phyloP scores from a whole-genome alignment of 2,888 invertebrate genomes.

The Mongoloraphidia duomilia region DNA sequence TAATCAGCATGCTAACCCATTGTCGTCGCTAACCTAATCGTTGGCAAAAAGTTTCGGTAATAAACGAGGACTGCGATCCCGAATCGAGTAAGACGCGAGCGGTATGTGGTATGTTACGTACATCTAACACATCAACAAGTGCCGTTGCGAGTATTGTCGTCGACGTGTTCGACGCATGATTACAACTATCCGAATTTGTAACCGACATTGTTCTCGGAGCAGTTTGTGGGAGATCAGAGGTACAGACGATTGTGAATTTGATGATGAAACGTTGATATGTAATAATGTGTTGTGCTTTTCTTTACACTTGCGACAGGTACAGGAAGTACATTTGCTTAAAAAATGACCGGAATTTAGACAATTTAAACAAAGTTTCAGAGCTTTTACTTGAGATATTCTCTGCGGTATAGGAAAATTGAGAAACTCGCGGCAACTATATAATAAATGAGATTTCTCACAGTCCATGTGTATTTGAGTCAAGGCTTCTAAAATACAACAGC shows the following conservation, averaged over 20 bases:
- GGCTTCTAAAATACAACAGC: too few species aligned
- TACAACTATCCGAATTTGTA: too few species aligned
- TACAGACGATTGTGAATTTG: too few species aligned
- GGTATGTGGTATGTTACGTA: neutral
- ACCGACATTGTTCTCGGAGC: too few species aligned
- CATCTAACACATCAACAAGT: neutral
- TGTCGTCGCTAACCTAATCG: neutral
- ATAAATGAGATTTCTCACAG: constrained; percentile 3
- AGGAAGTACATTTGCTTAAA: neutral
- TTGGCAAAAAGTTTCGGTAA: neutral
- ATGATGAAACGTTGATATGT: constrained; percentile 2
- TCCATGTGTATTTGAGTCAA: too few species aligned
- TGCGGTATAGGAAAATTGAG: constrained; percentile 4
- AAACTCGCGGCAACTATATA: constrained; percentile 7
- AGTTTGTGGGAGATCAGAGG: too few species aligned
- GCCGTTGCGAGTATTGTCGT: too few species aligned
- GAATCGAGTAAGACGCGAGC: constrained; percentile 4
- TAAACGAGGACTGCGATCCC: constrained; percentile 5
- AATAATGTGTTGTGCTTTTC: constrained; percentile 5
- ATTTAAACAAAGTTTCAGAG: constrained; percentile 8
- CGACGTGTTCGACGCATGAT: too few species aligned
- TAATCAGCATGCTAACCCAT: neutral
- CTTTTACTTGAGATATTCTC: constrained; percentile 5
- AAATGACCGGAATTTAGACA: constrained; percentile 6
- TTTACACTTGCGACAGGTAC: constrained; percentile 3